Evolutionary conservation across 1,140 invertebrate genomes (phyloP), one percentile per base, ranked within the genome.

Genomic region (Drosophila nebulosa): DNA sequence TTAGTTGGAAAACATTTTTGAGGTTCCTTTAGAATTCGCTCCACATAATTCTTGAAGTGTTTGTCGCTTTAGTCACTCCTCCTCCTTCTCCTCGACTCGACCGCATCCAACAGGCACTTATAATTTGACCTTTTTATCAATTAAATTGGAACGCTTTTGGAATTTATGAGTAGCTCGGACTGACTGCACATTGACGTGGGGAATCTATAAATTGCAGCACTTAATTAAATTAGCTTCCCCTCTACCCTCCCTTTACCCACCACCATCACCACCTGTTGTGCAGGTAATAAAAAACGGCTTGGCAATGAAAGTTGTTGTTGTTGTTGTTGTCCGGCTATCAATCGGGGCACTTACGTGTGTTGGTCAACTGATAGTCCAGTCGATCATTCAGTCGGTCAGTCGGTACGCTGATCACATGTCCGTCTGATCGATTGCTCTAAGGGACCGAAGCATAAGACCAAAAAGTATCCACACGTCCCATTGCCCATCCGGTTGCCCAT

Each of bases 111-210:
- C 63, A 80, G 64, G 59, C 55, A 27, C 21, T 60, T 18, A 30
- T 27, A 35, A 52, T 14, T 57, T 81, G 81, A 81, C 81, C 81
- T 84, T 39, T 51, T 77, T 50, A 42, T 51, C 22, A 57, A 66
- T 64, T 75, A 9, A 85, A 85, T 78, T 86, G 77, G 83, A 86
- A 88, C 52, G 83, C 65, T 51, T 66, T 27, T 58, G 57, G 83
- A 86, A 88, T 86, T 78, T 75, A 86, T 68, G 78, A 85, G 62
- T 69, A 50, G 39, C 56, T 10, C 7, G 39, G n/a, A n/a, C n/a
- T 56, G 18, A 32, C 64, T 59, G 76, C 73, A 64, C 18, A 22
- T 78, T 51, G 55, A 60, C 46, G 30, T 46, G 64, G 68, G 60
- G 24, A 3, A 24, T 64, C 63, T 46, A 78, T 88, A 86, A 88